phyloP scores from a whole-genome alignment of 2,797 vertebrate genomes.

The Danio choprae region DNA sequence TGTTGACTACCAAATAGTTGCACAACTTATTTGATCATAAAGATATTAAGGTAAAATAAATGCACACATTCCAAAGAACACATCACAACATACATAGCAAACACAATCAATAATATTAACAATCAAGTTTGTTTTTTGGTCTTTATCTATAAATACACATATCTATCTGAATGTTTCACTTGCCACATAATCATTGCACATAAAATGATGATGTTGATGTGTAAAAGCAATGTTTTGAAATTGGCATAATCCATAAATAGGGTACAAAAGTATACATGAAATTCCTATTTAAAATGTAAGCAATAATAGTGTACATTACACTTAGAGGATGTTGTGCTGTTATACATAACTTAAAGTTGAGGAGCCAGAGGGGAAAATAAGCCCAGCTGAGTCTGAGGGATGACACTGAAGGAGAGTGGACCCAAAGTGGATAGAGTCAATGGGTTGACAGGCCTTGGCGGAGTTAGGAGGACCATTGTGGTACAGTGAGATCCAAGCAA shows the following conservation, averaged over 20 bases:
- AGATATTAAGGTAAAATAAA: background rate
- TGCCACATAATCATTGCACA: constrained; percentile 12
- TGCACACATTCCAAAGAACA: constrained; percentile 9
- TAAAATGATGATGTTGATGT: constrained; percentile 4
- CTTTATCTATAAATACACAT: constrained; percentile 24
- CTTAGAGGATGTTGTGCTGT: background rate
- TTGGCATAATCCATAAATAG: constrained; percentile 20
- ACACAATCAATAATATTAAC: constrained; percentile 20
- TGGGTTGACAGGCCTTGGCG: no score
- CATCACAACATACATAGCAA: background rate
- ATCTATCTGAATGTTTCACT: background rate
- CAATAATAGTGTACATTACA: background rate
- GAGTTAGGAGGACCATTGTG: no score
- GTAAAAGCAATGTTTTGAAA: constrained; percentile 24
- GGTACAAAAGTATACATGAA: background rate
- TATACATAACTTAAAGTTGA: background rate
- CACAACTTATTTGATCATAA: background rate
- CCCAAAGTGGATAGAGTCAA: no score
- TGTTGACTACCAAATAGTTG: background rate
- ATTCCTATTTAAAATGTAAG: background rate
- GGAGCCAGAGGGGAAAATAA: no score
- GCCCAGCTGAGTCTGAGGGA: no score
- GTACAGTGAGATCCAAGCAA: no score
- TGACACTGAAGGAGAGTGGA: no score
- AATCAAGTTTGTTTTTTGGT: constrained; percentile 24